A percentile compares a stretch with the other conserved stretches of the same genome.
Conservation (phyloP, 64 coral and sea anemone genomes). For the Astreopora myriophthalma region DNA sequence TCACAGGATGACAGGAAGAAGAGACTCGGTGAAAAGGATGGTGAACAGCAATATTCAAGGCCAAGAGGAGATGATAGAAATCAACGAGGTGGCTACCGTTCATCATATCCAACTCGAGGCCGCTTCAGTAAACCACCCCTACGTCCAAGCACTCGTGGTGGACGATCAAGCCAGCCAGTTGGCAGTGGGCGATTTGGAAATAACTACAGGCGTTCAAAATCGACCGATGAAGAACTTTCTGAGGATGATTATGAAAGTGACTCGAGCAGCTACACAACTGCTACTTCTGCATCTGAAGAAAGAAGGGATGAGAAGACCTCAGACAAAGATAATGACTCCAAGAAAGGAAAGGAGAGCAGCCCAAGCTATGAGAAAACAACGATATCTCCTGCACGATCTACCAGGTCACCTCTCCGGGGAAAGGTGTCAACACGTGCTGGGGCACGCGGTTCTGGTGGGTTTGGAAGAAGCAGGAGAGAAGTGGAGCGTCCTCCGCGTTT, state of each 20-base stretch:
- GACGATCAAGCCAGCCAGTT: slow-evolving; percentile 69
- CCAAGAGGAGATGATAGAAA: background rate
- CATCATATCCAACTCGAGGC: slow-evolving; percentile 67
- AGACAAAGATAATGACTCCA: background rate
- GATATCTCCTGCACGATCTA: background rate
- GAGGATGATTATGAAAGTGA: slow-evolving; percentile 85
- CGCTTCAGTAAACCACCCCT: background rate
- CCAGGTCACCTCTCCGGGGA: background rate
- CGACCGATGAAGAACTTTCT: slow-evolving; percentile 49
- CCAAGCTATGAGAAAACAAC: background rate
- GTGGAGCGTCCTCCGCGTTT: slow-evolving; percentile 89
- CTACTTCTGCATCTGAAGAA: slow-evolving; percentile 96
- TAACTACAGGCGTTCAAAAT: slow-evolving; percentile 50
- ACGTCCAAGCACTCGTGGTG: background rate
- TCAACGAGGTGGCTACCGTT: background rate
- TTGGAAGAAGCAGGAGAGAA: slow-evolving; percentile 65
- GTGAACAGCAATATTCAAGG: slow-evolving; percentile 14
- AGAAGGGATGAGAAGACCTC: slow-evolving; percentile 54
- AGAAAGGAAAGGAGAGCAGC: slow-evolving; percentile 34
- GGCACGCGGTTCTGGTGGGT: slow-evolving; percentile 47
- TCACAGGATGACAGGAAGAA: slow-evolving; percentile 25
- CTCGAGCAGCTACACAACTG: slow-evolving; percentile 91
- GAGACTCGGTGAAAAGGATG: background rate
- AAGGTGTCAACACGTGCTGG: slow-evolving; percentile 45
- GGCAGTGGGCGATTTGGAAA: slow-evolving; percentile 84